These are phyloP conservation scores for Zygaena filipendulae DNA, from an alignment of 2,888 invertebrate genomes.

Conservation along the genomic window DNA sequence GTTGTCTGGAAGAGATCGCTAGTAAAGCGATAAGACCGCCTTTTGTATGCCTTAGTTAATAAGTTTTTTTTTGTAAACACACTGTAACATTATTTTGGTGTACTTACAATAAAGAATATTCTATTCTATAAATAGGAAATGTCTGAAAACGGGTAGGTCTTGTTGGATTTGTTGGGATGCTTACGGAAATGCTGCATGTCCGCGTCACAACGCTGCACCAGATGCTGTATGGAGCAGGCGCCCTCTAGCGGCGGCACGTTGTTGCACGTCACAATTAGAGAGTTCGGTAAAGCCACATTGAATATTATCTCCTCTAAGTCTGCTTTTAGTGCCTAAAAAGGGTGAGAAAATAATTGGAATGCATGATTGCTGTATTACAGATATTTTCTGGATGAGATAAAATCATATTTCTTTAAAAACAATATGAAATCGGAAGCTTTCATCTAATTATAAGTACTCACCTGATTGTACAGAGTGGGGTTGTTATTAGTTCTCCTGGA, in stretches of 20 bases:
- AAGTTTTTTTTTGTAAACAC: no score
- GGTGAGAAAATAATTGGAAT: not conserved
- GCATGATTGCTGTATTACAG: no score
- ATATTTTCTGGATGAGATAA: not conserved
- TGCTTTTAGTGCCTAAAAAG: constrained; percentile 28
- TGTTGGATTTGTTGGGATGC: no score
- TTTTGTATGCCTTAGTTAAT: no score
- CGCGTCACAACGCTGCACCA: constrained; percentile 38
- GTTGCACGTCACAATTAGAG: constrained; percentile 32
- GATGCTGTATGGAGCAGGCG: constrained; percentile 30
- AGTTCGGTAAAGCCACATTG: constrained; percentile 22
- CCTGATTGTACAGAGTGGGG: constrained; percentile 24
- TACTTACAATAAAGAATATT: no score
- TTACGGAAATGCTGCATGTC: constrained; percentile 55
- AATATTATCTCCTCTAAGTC: constrained; percentile 34
- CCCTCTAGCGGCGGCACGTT: constrained; percentile 30
- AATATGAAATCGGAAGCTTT: not conserved
- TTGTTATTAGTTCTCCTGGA: constrained; percentile 23
- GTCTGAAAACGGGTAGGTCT: no score
- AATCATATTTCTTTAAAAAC: not conserved
- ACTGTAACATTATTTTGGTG: no score
- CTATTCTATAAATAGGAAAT: no score
- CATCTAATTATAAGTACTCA: constrained; percentile 19
- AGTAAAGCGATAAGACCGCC: no score
- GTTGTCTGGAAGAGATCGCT: no score